These are phyloP conservation scores for Trichogramma dendrolimi DNA, from an alignment of 2,888 invertebrate species.

Conservation along the genomic window DNA sequence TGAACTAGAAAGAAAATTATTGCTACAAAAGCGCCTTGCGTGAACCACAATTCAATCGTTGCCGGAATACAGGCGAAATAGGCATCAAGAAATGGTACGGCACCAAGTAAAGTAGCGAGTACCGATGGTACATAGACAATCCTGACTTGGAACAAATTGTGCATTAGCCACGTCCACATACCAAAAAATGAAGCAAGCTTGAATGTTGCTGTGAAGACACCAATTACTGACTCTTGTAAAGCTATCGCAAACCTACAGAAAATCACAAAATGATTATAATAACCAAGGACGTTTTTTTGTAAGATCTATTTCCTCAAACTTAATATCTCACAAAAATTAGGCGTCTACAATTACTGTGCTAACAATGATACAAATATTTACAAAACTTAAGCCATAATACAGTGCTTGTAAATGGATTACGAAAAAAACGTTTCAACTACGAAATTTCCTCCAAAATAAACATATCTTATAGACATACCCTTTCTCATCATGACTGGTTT, in stretches of 20 bases:
- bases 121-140: conserved; percentile 95
- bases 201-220: conserved; percentile 92
- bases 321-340: background rate
- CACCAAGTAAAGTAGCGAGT: conserved; percentile 87
- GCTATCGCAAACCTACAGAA: conserved; percentile 71
- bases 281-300: background rate
- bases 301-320: background rate
- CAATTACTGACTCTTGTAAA: conserved; percentile 82
- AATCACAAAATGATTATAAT: conserved; percentile 14
- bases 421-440: conserved; percentile 16
- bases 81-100: conserved; percentile 92
- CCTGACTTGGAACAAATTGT: conserved; percentile 89
- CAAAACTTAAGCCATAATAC: background rate
- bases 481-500: conserved; percentile 36
- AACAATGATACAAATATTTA: background rate
- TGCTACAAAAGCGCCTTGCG: conserved; percentile 81
- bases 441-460: conserved; percentile 9
- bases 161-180: conserved; percentile 96
- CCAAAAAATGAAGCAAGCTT: conserved; percentile 98
- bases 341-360: background rate
- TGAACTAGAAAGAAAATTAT: conserved; percentile 76
- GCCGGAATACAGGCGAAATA: conserved; percentile 95
- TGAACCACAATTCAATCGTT: conserved; percentile 89
- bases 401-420: conserved; percentile 13
- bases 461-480: conserved; percentile 35